Evolutionary conservation across 2,888 invertebrate species (phyloP), one percentile per base, ranked within the genome.

Genomic region (Sipha maydis): DNA sequence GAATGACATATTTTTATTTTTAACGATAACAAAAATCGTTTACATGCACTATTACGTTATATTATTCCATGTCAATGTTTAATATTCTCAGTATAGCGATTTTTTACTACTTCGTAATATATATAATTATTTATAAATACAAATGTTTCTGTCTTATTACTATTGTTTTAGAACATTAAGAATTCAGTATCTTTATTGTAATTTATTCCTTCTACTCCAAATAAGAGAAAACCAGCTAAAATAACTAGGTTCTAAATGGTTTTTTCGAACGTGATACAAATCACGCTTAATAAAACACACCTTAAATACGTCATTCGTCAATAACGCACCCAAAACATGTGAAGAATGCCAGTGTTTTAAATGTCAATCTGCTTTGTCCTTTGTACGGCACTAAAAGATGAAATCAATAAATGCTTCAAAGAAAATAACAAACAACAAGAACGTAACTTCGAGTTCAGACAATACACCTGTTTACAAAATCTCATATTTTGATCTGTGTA

Each of bases 381-480:
- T 41, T 4, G 34, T 19, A 28, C 19, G 17, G 48, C 17, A 71
- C 71, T 3, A 41, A 67, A 67, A 80, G 67, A 80, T 80, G 67
- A 80, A 41, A 67, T 80, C 67, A 67, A 80, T 80, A 38, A 80
- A 41, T 28, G 41, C 21, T 34, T 69, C 56, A 25, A 61, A 41
- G 56, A 38, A 38, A 67, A 69, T 67, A 67, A 41, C 80, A 4
- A 41, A 80, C 38, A 21, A 67, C 67, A 28, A 67, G 80, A 69
- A 80, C 80, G 34, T 34, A 54, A 54, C 67, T 54, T 71, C 28
- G 31, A 83, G 31, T 83, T 25, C 31, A 71, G 83, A 82, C 71
- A 83, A 75, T 34, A 73, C 73, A 83, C 73, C 73, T 56, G 83
- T 75, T 83, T 75, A 7, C 31, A 34, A 56, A 75, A 83, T 73